phyloP scores from a whole-genome alignment of 2,888 invertebrate genomes.

The Altica lythri region DNA sequence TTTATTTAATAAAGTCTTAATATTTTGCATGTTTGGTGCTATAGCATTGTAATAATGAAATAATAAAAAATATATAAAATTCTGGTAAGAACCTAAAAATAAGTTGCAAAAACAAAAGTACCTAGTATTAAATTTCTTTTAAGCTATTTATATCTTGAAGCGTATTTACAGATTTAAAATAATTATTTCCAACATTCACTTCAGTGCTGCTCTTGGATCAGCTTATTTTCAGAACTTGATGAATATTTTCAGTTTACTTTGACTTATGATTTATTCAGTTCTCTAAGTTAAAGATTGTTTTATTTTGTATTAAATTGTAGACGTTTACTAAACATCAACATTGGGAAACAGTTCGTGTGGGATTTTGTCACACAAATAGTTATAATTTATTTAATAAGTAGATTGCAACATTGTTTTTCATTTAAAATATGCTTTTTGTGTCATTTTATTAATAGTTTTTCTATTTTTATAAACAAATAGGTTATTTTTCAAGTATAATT shows the following conservation, averaged over 20 bases:
- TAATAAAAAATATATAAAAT: too few relatives aligned
- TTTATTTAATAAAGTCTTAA: too few relatives aligned
- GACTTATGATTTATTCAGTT: neutral
- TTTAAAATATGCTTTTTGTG: too few relatives aligned
- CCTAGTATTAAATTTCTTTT: slow-evolving; percentile 31
- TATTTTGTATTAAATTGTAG: neutral
- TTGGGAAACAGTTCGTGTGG: slow-evolving; percentile 1
- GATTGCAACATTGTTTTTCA: too few relatives aligned
- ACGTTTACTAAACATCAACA: slow-evolving; percentile 1
- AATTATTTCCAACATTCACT: slow-evolving; percentile 25
- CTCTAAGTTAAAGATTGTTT: neutral
- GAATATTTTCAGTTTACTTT: neutral
- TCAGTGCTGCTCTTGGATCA: neutral
- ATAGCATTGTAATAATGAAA: too few relatives aligned
- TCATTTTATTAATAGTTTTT: neutral
- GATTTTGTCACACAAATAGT: neutral
- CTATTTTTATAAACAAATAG: neutral
- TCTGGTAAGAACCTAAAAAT: slow-evolving; percentile 37
- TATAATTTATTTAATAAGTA: too few relatives aligned
- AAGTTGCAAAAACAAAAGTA: slow-evolving; percentile 31
- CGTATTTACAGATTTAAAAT: slow-evolving; percentile 27
- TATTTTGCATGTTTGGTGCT: too few relatives aligned
- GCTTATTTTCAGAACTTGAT: slow-evolving; percentile 10
- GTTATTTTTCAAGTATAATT: too few relatives aligned
- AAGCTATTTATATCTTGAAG: slow-evolving; percentile 31